Percentiles rank a stretch among this genome's conserved stretches.
Evolutionary conservation across 2,113 vertebrate genomes (phyloP).

Genomic region (Melospiza georgiana): DNA sequence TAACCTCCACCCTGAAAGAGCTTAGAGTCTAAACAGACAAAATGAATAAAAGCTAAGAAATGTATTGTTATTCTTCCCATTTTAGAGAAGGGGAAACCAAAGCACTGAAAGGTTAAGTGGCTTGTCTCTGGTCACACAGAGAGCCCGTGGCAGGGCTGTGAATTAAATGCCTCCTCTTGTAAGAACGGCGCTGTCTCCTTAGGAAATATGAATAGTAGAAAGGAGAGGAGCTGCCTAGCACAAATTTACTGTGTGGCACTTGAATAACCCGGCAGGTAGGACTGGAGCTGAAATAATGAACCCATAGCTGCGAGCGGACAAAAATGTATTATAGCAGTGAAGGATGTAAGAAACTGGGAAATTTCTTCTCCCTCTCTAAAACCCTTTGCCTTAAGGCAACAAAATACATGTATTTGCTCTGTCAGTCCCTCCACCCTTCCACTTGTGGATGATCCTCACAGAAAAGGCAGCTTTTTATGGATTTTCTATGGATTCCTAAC

Average conservation of each 20-base stretch:
- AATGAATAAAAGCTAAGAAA: slow-evolving; percentile 27
- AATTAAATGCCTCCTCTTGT: slow-evolving; percentile 27
- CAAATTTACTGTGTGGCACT: not conserved
- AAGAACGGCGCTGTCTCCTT: not conserved
- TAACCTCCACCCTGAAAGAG: not conserved
- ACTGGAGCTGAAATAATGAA: slow-evolving; percentile 30
- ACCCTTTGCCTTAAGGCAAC: not conserved
- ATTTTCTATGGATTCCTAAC: not conserved
- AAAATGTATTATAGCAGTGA: not conserved
- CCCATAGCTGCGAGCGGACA: not conserved
- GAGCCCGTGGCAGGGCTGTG: not conserved
- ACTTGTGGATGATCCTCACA: fast-evolving
- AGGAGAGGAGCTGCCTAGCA: slow-evolving; percentile 4
- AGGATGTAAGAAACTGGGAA: not conserved
- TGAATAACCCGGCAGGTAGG: slow-evolving; percentile 45
- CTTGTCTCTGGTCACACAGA: slow-evolving; percentile 8
- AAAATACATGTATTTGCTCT: not conserved
- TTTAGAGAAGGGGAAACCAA: not conserved
- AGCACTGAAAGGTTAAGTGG: slow-evolving; percentile 43
- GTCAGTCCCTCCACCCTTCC: not conserved
- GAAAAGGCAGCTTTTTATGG: not conserved
- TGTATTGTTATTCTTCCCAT: not conserved
- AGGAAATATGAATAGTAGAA: slow-evolving; percentile 36
- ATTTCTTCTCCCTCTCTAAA: not conserved
- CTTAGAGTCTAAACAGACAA: not conserved